Evolutionary conservation across 1,140 invertebrate species (phyloP).

Genomic region (Bombus confusus): DNA sequence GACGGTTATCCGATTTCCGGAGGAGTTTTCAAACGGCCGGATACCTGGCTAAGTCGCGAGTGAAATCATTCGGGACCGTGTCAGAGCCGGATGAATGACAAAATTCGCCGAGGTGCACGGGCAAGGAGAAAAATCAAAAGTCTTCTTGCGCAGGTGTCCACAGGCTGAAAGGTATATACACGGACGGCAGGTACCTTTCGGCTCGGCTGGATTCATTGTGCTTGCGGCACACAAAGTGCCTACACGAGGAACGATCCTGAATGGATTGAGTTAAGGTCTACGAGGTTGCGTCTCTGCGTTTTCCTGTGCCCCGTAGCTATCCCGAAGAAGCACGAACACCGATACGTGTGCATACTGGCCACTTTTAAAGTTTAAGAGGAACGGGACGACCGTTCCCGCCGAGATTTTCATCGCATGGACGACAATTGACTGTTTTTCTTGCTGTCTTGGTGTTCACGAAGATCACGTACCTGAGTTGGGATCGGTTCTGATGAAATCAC

Average conservation of each 20-base stretch:
- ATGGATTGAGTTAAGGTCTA: slow-evolving; percentile 65
- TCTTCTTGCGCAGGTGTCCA: slow-evolving; percentile 77
- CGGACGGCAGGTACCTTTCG: slow-evolving; percentile 76
- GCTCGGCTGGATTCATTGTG: slow-evolving; percentile 66
- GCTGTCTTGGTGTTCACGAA: too few relatives aligned
- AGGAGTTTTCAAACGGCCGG: rapidly evolving
- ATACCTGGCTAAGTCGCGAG: not conserved
- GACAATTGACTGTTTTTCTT: not conserved
- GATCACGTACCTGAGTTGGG: slow-evolving; percentile 19
- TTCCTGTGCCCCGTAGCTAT: slow-evolving; percentile 27
- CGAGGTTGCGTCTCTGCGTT: slow-evolving; percentile 71
- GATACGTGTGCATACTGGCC: slow-evolving; percentile 4
- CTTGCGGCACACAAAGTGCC: slow-evolving; percentile 69
- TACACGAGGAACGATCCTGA: slow-evolving; percentile 67
- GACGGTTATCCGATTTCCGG: not conserved
- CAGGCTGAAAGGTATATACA: slow-evolving; percentile 66
- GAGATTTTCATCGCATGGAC: slow-evolving; percentile 42
- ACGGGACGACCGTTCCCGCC: slow-evolving; percentile 41
- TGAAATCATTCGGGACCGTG: not conserved
- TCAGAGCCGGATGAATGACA: slow-evolving; percentile 57
- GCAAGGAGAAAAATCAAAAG: slow-evolving; percentile 79
- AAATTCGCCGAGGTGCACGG: slow-evolving; percentile 60
- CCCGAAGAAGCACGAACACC: slow-evolving; percentile 18
- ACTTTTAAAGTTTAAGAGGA: slow-evolving; percentile 69
- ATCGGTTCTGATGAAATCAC: not conserved